These are phyloP conservation scores for Agrotis exclamationis DNA, from an alignment of 2,888 invertebrate species.

Conservation along the genomic window DNA sequence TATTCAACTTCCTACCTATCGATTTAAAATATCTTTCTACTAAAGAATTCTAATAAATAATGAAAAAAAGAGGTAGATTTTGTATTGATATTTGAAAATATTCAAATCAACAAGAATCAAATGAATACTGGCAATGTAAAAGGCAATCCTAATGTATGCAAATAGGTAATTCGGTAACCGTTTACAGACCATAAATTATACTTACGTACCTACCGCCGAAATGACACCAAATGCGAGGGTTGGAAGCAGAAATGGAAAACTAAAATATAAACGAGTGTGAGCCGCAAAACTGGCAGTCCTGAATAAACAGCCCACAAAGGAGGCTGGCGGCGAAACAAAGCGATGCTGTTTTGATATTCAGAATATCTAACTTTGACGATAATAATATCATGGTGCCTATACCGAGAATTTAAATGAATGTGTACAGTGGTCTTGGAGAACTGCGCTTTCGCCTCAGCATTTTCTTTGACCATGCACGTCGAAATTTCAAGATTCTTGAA, in stretches of 20 bases:
- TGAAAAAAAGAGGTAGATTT: neutral
- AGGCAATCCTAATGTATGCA: conserved; percentile 16
- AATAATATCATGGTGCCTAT: conserved; percentile 32
- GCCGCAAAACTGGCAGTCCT: conserved; percentile 49
- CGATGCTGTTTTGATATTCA: conserved; percentile 50
- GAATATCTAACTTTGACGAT: conserved; percentile 55
- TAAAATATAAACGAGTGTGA: conserved; percentile 51
- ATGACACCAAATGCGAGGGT: conserved; percentile 23
- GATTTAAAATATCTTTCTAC: neutral
- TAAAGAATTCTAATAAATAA: neutral
- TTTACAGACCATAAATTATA: conserved; percentile 25
- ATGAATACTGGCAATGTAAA: neutral
- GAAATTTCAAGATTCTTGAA: conserved; percentile 23
- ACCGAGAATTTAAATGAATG: conserved; percentile 52
- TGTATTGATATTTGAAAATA: conserved; percentile 4
- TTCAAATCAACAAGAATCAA: neutral
- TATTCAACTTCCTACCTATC: neutral
- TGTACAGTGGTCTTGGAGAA: conserved; percentile 6
- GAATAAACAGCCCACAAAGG: conserved; percentile 59
- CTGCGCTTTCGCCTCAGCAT: neutral
- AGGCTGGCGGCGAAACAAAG: conserved; percentile 32
- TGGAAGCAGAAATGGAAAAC: conserved; percentile 35
- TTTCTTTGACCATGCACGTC: conserved; percentile 8
- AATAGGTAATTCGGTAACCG: conserved; percentile 5
- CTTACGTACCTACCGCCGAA: neutral